Conservation (phyloP, 2,113 vertebrate species). For the Corythornis madagascariensis region DNA sequence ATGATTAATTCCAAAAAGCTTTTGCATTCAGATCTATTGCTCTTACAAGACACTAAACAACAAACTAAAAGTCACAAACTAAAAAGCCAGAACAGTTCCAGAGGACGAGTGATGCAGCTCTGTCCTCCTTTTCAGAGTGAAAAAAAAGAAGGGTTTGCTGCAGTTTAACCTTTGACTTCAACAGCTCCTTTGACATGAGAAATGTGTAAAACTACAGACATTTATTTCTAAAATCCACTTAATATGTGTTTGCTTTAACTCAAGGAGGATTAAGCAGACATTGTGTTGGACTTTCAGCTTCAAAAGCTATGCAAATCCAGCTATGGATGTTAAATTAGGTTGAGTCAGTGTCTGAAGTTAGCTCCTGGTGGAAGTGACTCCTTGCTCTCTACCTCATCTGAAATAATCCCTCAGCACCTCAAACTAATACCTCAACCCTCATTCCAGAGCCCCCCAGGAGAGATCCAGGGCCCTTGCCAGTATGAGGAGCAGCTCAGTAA, state of each 20-base stretch:
- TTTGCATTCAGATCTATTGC: background rate
- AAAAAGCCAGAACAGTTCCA: background rate
- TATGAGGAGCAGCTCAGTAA: background rate
- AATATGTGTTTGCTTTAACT: background rate
- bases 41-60: background rate
- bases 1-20: background rate
- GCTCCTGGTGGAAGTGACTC: fast-evolving
- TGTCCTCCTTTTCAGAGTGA: background rate
- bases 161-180: background rate
- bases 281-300: background rate
- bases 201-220: fast-evolving
- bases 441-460: fast-evolving
- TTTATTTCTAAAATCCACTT: background rate
- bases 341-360: too few species aligned
- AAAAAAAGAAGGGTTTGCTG: background rate
- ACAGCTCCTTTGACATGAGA: background rate
- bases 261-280: background rate
- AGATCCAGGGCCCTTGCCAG: too few species aligned
- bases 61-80: background rate
- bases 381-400: fast-evolving
- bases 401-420: background rate
- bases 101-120: background rate
- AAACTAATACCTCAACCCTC: background rate
- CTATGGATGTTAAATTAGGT: fast-evolving
- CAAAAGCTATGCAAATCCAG: background rate